A percentile compares a stretch with the other conserved stretches of the same genome.
Evolutionary conservation across 2,797 vertebrate genomes (phyloP).

Genomic region (Podarcis lilfordi): DNA sequence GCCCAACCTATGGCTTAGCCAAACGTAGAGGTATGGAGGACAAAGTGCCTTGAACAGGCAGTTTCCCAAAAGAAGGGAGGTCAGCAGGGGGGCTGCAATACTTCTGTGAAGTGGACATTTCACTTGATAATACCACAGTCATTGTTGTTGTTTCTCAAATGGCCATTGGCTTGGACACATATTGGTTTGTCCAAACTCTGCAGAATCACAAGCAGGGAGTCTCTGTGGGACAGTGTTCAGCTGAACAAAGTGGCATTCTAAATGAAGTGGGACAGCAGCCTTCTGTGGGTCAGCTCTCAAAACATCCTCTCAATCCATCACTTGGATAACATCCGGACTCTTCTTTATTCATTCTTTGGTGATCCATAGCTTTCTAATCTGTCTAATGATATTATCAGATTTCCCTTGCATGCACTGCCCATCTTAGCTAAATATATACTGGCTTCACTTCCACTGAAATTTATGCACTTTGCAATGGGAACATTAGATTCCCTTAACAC

Average conservation of each 20-base stretch:
- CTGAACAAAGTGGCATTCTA: slow-evolving; percentile 2
- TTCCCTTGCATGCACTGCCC: background rate
- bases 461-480: background rate
- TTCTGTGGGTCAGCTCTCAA: background rate
- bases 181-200: background rate
- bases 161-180: background rate
- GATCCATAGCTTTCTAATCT: background rate
- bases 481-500: background rate
- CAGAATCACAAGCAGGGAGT: background rate
- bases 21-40: slow-evolving; percentile 3
- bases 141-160: background rate
- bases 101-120: slow-evolving; percentile 4
- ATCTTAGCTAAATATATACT: background rate
- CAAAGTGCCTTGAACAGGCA: background rate
- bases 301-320: background rate
- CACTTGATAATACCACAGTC: background rate
- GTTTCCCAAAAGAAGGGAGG: background rate
- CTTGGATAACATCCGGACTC: background rate
- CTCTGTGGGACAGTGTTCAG: background rate
- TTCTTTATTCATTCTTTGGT: background rate
- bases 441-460: background rate
- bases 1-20: slow-evolving; percentile 1
- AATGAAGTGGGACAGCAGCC: slow-evolving; percentile 3
- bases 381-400: background rate
- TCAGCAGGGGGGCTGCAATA: background rate